Percentiles rank a stretch among this genome's conserved stretches.
These are phyloP conservation scores for Drosophila subquinaria DNA, from an alignment of 2,888 invertebrate genomes.

Conservation along the genomic window DNA sequence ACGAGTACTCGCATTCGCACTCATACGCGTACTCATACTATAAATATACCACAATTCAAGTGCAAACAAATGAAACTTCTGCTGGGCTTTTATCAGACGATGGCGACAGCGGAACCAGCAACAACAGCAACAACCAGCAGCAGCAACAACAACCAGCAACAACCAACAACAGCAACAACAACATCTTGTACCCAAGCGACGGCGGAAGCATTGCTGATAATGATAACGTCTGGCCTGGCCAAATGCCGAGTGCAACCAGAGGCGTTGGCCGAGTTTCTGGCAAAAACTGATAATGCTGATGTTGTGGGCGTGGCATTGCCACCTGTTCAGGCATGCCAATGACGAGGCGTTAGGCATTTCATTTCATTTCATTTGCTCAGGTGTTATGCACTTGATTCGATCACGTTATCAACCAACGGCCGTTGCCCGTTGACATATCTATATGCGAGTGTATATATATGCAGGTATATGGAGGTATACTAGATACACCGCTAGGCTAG, in stretches of 20 bases:
- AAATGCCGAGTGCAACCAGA: conserved; percentile 73
- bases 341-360: conserved; percentile 64
- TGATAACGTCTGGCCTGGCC: conserved; percentile 47
- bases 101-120: conserved; percentile 44
- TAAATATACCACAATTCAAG: conserved; percentile 73
- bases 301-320: conserved; percentile 63
- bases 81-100: conserved; percentile 58
- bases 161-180: conserved; percentile 16
- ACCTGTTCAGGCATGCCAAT: conserved; percentile 69
- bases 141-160: conserved; percentile 21
- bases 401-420: conserved; percentile 69
- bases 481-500: conserved; percentile 3
- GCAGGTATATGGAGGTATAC: neutral
- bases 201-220: conserved; percentile 52
- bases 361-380: conserved; percentile 77
- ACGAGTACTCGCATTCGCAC: conserved; percentile 16
- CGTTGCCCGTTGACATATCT: conserved; percentile 48
- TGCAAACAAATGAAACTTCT: conserved; percentile 69
- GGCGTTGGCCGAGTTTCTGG: conserved; percentile 46
- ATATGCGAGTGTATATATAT: conserved; percentile 4
- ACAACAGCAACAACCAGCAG: conserved; percentile 23
- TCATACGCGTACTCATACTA: conserved; percentile 38
- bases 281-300: neutral
- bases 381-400: conserved; percentile 83
- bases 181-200: conserved; percentile 28